Evolutionary conservation across 2,797 vertebrate genomes (phyloP), one percentile per base, ranked within the genome.

Genomic region (Natrix natrix): DNA sequence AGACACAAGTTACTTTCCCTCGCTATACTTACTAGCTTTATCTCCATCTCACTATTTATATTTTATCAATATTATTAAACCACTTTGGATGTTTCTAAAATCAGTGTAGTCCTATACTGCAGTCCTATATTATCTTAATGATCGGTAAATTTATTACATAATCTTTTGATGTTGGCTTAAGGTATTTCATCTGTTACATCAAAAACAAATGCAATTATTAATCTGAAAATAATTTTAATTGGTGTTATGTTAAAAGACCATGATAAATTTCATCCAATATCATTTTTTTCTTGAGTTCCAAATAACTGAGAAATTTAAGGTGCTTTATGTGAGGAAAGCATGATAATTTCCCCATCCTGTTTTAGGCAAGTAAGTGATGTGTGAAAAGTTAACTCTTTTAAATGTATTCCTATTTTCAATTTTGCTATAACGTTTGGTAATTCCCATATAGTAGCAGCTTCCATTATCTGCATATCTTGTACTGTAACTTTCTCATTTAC

Each of bases 251-350:
- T 83, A 83, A 86, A 5, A 0, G 94, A 83, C 91, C 61, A 66
- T 61, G 88, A 92, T 86, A 93, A 93, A 92, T 88, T 89, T 87
- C 92, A 94, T 48, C 13, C 55, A 93, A 55, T 92, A 92, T 95
- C 43, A 37, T 37, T 74, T 93, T 43, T 92, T 86, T 89, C 88
- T 91, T 89, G 91, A 10, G 95, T 57, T 90, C 56, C 93, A 93
- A 95, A 93, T 93, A 66, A 86, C 60, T 4, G 54, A 94, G 91
- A 32, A 88, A 92, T 90, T 94, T 90, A 90, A 93, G 94, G 90
- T 95, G 16, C 90, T 93, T 66, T 37, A 55, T 6, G 59, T 66
- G n/a, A 26, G 22, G 43, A 57, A 94, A 88, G 83, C 24, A 52
- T 90, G 91, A 83, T 66, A 22, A 91, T 55, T 86, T 61, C 92